Conservation (phyloP, 2,888 invertebrate genomes). For the Tillus elongatus region DNA sequence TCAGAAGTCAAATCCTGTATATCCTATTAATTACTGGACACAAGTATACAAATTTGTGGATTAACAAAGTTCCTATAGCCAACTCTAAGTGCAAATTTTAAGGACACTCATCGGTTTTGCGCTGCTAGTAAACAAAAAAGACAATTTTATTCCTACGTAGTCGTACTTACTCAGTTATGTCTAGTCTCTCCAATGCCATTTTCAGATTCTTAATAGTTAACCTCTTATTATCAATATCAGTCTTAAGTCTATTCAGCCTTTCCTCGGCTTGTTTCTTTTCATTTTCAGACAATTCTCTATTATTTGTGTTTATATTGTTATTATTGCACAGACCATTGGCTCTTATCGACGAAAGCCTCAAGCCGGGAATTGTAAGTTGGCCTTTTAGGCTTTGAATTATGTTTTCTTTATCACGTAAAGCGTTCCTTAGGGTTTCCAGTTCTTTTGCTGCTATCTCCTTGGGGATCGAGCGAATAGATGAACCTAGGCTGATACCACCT, state of each 20-base stretch:
- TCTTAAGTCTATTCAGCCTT: slow-evolving; percentile 49
- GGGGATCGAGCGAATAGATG: slow-evolving; percentile 35
- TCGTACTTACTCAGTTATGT: slow-evolving; percentile 81
- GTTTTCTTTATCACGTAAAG: slow-evolving; percentile 70
- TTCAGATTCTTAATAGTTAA: slow-evolving; percentile 74
- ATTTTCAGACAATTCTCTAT: slow-evolving; percentile 42
- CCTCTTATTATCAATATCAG: slow-evolving; percentile 69
- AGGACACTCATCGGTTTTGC: too few species aligned
- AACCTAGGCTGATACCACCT: slow-evolving; percentile 30
- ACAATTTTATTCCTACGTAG: too few species aligned
- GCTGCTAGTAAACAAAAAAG: too few species aligned
- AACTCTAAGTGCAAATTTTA: too few species aligned
- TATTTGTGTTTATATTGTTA: slow-evolving; percentile 28
- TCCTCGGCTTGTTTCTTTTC: slow-evolving; percentile 53
- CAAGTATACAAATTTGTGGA: too few species aligned
- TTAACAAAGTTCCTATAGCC: too few species aligned
- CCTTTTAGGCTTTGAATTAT: slow-evolving; percentile 70
- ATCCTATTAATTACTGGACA: too few species aligned
- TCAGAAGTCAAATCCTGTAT: too few species aligned
- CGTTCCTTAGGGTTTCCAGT: slow-evolving; percentile 59
- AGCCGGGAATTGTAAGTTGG: slow-evolving; percentile 55
- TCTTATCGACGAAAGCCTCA: slow-evolving; percentile 39
- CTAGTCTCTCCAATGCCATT: slow-evolving; percentile 69
- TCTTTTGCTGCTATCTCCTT: slow-evolving; percentile 48
- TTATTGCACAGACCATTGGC: slow-evolving; percentile 29